Percentiles rank a stretch among this genome's conserved stretches.
These are phyloP conservation scores for Dicerorhinus sumatrensis DNA, from an alignment of 2,113 vertebrate genomes.

Conservation along the genomic window DNA sequence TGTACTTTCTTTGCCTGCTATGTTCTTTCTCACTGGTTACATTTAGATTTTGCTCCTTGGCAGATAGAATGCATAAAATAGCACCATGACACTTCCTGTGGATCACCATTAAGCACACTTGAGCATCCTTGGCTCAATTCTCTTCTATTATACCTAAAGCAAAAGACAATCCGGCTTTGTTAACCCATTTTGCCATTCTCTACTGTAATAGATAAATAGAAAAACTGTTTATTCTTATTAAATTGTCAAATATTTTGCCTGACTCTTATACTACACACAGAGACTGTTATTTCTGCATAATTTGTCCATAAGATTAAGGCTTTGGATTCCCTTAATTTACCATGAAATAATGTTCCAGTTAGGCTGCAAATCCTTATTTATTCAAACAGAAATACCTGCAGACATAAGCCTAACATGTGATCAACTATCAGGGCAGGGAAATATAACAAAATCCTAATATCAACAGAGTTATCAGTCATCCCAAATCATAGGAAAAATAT, in stretches of 20 bases:
- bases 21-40: not conserved
- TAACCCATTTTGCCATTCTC: not conserved
- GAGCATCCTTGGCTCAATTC: not conserved
- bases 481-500: not conserved
- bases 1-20: not conserved
- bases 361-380: constrained; percentile 20
- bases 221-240: not conserved
- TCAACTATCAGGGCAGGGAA: not conserved
- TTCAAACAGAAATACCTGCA: not conserved
- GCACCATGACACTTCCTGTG: not conserved
- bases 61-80: not conserved
- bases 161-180: not conserved
- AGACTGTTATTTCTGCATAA: not conserved
- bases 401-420: not conserved
- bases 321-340: constrained; percentile 28
- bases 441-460: not conserved
- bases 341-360: not conserved
- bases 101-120: not conserved
- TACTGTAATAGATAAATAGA: not conserved
- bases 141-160: not conserved
- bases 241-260: not conserved
- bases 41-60: not conserved
- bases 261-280: not conserved
- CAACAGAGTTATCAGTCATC: not conserved
- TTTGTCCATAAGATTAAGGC: not conserved